phyloP scores from a whole-genome alignment of 2,797 vertebrate genomes.

The Phalloptychus januarius region DNA sequence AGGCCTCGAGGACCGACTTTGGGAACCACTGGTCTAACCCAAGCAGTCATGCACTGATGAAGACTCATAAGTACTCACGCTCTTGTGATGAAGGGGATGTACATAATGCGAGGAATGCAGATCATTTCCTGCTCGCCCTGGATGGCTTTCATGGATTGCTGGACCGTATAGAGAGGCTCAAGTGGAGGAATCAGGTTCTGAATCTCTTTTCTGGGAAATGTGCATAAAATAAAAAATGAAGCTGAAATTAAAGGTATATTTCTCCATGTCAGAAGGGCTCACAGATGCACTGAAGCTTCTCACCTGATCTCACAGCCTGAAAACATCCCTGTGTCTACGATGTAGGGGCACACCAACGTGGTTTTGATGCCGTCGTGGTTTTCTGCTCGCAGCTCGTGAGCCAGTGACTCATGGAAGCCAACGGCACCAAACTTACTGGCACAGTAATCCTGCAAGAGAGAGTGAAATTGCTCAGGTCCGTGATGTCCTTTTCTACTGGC shows the following conservation, averaged over 20 bases:
- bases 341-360: slow-evolving; percentile 78
- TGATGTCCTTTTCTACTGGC: neutral
- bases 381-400: slow-evolving; percentile 73
- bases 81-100: slow-evolving; percentile 71
- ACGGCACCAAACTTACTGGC: slow-evolving; percentile 82
- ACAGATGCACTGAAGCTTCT: slow-evolving; percentile 3
- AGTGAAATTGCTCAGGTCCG: neutral
- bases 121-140: slow-evolving; percentile 75
- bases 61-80: slow-evolving; percentile 60
- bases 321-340: slow-evolving; percentile 79
- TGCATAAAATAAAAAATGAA: neutral
- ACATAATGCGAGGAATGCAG: slow-evolving; percentile 72
- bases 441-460: slow-evolving; percentile 74
- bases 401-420: slow-evolving; percentile 80
- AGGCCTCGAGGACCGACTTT: no score
- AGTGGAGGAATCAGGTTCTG: slow-evolving; percentile 66
- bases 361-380: slow-evolving; percentile 73
- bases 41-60: neutral
- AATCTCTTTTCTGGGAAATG: slow-evolving; percentile 66
- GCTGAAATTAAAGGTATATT: neutral
- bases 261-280: neutral
- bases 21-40: no score
- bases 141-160: slow-evolving; percentile 75
- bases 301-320: slow-evolving; percentile 75
- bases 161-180: slow-evolving; percentile 75